Evolutionary conservation across 2,888 invertebrate species (phyloP).

Genomic region (Phaonia tiefii): DNA sequence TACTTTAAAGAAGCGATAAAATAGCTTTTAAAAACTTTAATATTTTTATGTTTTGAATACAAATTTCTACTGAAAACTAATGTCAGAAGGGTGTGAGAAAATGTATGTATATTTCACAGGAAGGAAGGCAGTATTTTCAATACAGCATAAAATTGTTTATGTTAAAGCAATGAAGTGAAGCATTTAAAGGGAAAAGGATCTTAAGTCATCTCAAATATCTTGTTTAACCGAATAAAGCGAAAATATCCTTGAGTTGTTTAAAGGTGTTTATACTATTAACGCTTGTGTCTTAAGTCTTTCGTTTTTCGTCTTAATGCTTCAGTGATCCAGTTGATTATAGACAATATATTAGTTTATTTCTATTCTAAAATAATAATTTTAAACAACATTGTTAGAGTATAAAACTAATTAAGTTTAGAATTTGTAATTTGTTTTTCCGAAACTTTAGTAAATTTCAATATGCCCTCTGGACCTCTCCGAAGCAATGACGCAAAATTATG

Average conservation of each 20-base stretch:
- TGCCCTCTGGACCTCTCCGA: too few species aligned
- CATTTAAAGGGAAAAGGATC: neutral
- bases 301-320: too few species aligned
- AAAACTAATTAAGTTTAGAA: too few species aligned
- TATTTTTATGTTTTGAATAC: too few species aligned
- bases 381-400: too few species aligned
- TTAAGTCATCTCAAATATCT: neutral
- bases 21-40: slow-evolving; percentile 25
- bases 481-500: too few species aligned
- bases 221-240: neutral
- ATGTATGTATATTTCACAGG: neutral
- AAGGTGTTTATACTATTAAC: too few species aligned
- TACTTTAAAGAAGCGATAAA: slow-evolving; percentile 11
- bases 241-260: slow-evolving; percentile 10
- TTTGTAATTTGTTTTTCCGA: too few species aligned
- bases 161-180: slow-evolving; percentile 46
- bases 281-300: slow-evolving; percentile 24
- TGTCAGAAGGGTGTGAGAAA: neutral
- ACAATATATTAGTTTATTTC: too few species aligned
- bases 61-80: slow-evolving; percentile 50
- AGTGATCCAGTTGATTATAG: neutral
- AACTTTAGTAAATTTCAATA: too few species aligned
- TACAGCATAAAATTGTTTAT: slow-evolving; percentile 57
- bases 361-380: too few species aligned
- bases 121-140: too few species aligned